Evolutionary conservation across 1,140 invertebrate species (phyloP).

Genomic region (Drosophila melanogaster): Release_6_plus_ISO1_MT NT_033777.3:17561001-17561500

Average conservation of each 20-base stretch:
- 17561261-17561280: slow-evolving; percentile 28
- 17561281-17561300: slow-evolving; percentile 6
- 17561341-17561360: too few relatives aligned
- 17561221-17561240: slow-evolving; percentile 22
- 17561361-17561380: too few relatives aligned
- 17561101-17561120: slow-evolving; percentile 39
- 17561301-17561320: too few relatives aligned
- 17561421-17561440: neutral
- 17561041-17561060: slow-evolving; percentile 45
- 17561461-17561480: slow-evolving; percentile 13
- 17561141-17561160: slow-evolving; percentile 53
- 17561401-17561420: too few relatives aligned
- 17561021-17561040: slow-evolving; percentile 1
- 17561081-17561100: slow-evolving; percentile 73
- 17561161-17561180: slow-evolving; percentile 57
- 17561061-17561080: slow-evolving; percentile 73
- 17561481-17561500: slow-evolving; percentile 34
- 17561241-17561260: slow-evolving; percentile 24
- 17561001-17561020: slow-evolving; percentile 33
- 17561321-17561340: too few relatives aligned
- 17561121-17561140: slow-evolving; percentile 44
- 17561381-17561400: too few relatives aligned
- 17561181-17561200: slow-evolving; percentile 41
- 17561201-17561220: slow-evolving; percentile 44
- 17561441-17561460: neutral